Evolutionary conservation across 2,113 vertebrate genomes (phyloP).

Genomic region (Cryptotis parvus): DNA sequence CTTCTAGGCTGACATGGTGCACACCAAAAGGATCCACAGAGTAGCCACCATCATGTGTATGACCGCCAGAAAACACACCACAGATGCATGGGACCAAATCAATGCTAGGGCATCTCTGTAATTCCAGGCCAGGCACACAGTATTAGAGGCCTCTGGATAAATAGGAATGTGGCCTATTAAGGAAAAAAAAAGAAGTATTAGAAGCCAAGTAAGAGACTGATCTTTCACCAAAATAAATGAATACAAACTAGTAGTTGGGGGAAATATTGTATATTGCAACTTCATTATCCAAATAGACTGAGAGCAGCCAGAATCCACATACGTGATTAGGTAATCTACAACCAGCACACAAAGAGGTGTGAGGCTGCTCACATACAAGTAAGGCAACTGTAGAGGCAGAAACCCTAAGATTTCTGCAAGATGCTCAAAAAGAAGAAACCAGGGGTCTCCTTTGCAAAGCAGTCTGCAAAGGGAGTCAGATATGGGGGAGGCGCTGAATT

Average conservation of each 20-base stretch:
- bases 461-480: neutral
- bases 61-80: slow-evolving; percentile 94
- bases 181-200: slow-evolving; percentile 53
- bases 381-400: neutral
- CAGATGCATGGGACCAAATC: slow-evolving; percentile 90
- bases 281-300: neutral
- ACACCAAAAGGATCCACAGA: slow-evolving; percentile 88
- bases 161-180: slow-evolving; percentile 94
- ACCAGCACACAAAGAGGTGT: neutral
- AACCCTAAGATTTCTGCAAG: neutral
- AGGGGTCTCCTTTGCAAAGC: neutral
- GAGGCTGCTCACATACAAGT: neutral
- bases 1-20: slow-evolving; percentile 94
- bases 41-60: slow-evolving; percentile 94
- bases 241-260: neutral
- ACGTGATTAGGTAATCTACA: neutral
- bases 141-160: slow-evolving; percentile 88
- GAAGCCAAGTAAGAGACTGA: slow-evolving; percentile 5
- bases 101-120: slow-evolving; percentile 88
- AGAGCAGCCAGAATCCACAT: neutral
- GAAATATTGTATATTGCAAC: neutral
- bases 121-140: slow-evolving; percentile 94
- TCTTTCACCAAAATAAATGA: slow-evolving; percentile 30
- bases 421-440: neutral
- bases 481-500: neutral